phyloP scores from a whole-genome alignment of 2,113 vertebrate species.

The Capreolus pygargus region DNA sequence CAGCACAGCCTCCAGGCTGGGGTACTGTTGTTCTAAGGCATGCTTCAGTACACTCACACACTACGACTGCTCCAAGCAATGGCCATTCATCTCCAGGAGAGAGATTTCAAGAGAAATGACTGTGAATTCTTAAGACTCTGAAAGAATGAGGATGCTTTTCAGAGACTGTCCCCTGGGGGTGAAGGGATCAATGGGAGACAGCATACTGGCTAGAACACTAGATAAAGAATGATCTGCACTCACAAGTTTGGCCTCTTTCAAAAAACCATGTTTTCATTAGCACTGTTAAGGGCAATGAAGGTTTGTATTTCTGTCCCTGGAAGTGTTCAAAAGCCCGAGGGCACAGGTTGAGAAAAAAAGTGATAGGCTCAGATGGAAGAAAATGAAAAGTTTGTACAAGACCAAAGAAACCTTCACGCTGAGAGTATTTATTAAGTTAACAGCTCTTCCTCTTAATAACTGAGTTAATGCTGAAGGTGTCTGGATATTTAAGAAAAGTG shows the following conservation, averaged over 20 bases:
- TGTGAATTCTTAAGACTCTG: conserved; percentile 46
- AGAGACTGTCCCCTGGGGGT: conserved; percentile 70
- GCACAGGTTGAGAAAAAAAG: conserved; percentile 39
- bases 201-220: conserved; percentile 48
- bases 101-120: conserved; percentile 47
- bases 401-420: conserved; percentile 6
- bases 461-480: neutral
- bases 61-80: conserved; percentile 35
- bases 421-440: conserved; percentile 26
- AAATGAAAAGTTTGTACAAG: conserved; percentile 47
- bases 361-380: conserved; percentile 30
- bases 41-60: neutral
- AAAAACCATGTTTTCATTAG: conserved; percentile 65
- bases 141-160: conserved; percentile 66
- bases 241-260: conserved; percentile 58
- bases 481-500: neutral
- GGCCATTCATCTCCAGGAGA: conserved; percentile 66
- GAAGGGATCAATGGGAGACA: conserved; percentile 61
- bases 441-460: neutral
- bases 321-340: conserved; percentile 53
- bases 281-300: conserved; percentile 57
- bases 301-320: conserved; percentile 52
- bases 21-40: neutral
- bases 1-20: neutral
- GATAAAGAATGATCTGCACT: conserved; percentile 66